These are phyloP conservation scores for Catostylus mosaicus DNA, from an alignment of 30 jellyfish, hydroid and myxozoan species.

Conservation along the genomic window DNA sequence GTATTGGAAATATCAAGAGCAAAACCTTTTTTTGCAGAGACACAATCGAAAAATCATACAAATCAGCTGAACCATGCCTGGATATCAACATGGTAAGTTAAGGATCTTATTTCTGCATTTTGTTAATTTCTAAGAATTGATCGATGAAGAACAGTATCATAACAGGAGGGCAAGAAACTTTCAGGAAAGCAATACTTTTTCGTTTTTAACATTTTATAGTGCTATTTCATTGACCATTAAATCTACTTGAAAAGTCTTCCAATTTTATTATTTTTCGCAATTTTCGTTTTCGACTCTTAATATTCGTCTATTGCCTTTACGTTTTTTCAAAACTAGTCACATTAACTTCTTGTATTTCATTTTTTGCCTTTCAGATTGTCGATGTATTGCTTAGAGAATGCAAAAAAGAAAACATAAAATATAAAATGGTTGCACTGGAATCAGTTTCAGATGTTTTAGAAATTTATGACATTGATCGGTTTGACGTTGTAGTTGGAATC, in stretches of 20 bases:
- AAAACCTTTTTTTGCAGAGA: constrained; percentile 41
- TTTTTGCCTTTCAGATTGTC: constrained; percentile 41
- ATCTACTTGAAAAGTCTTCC: too few relatives aligned
- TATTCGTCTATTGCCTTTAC: neutral
- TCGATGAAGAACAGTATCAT: too few relatives aligned
- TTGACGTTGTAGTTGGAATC: constrained; percentile 41
- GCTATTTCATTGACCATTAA: too few relatives aligned
- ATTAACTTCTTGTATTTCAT: neutral
- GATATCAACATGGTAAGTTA: constrained; percentile 33
- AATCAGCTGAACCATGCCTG: constrained; percentile 47
- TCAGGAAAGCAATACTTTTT: too few relatives aligned
- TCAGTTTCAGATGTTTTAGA: constrained; percentile 54
- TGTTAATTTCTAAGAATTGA: too few relatives aligned
- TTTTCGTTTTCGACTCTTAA: neutral
- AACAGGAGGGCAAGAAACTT: too few relatives aligned
- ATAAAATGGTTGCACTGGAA: constrained; percentile 71
- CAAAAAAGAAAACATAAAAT: constrained; percentile 53
- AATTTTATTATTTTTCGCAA: neutral
- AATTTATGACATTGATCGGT: constrained; percentile 55
- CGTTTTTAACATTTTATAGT: too few relatives aligned
- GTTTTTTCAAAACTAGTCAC: neutral
- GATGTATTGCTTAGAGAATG: constrained; percentile 79
- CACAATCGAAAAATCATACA: constrained; percentile 33
- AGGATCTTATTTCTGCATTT: too few relatives aligned
- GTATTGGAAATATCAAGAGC: too few relatives aligned